Evolutionary conservation across 2,113 vertebrate species (phyloP).

Genomic region (Oplegnathus fasciatus): DNA sequence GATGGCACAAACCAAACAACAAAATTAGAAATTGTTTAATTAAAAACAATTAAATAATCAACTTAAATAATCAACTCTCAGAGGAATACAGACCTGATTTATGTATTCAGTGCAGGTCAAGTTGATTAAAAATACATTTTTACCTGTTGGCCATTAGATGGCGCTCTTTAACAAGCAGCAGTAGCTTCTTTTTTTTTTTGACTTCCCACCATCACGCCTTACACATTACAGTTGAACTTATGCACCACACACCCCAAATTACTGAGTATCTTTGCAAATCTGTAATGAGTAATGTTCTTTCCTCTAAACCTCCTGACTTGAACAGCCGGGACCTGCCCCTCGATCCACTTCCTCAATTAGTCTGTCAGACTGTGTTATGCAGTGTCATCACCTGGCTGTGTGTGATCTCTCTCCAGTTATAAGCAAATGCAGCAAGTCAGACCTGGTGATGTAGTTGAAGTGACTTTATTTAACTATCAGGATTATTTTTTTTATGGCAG

Average conservation of each 20-base stretch:
- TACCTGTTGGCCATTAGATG: constrained; percentile 31
- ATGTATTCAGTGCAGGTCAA: not conserved
- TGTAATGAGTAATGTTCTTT: not conserved
- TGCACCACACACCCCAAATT: not conserved
- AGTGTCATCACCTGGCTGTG: constrained; percentile 12
- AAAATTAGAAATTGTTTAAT: not conserved
- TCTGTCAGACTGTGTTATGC: not conserved
- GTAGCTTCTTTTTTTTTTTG: not conserved
- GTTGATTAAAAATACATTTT: not conserved
- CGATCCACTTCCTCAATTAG: not conserved
- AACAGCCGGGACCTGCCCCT: not conserved
- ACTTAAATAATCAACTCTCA: no score
- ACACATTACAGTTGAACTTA: not conserved
- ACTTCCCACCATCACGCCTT: not conserved
- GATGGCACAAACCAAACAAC: not conserved
- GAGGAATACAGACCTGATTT: not conserved
- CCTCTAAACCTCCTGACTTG: not conserved
- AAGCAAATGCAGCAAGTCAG: not conserved
- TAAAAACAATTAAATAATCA: not conserved
- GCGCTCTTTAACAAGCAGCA: constrained; percentile 29
- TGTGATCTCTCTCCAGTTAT: not conserved
- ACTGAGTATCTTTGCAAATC: not conserved
- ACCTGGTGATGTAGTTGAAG: not conserved
- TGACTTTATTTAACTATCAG: not conserved
- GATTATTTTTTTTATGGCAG: not conserved